Evolutionary conservation across 2,888 invertebrate genomes (phyloP).

Genomic region (Tetheella fluctuosa): DNA sequence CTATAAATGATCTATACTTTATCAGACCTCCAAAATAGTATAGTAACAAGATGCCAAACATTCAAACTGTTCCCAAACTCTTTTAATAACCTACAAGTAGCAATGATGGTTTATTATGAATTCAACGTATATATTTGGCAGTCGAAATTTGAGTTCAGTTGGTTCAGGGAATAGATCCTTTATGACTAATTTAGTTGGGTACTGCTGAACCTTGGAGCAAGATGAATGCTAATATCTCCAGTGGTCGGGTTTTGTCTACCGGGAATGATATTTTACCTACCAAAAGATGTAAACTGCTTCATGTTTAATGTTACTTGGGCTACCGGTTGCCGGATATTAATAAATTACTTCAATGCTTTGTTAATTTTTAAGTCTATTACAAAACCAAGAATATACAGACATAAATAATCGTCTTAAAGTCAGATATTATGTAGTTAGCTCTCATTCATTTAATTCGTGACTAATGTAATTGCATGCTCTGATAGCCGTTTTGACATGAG

Average conservation of each 20-base stretch:
- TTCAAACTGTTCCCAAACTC: background rate
- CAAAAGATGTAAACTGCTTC: background rate
- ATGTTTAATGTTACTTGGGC: background rate
- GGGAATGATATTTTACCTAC: background rate
- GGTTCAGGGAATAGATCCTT: constrained; percentile 2
- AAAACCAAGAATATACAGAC: too few relatives aligned
- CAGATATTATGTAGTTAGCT: too few relatives aligned
- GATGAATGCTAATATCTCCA: background rate
- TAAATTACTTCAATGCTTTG: too few relatives aligned
- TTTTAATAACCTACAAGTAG: background rate
- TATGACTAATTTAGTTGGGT: constrained; percentile 3
- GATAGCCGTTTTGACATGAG: too few relatives aligned
- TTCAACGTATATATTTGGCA: background rate
- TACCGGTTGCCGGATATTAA: too few relatives aligned
- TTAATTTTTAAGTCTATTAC: too few relatives aligned
- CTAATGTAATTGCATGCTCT: too few relatives aligned
- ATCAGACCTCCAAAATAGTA: background rate
- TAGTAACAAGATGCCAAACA: background rate
- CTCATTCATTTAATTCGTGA: too few relatives aligned
- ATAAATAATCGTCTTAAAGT: too few relatives aligned
- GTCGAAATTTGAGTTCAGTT: background rate
- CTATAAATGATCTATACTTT: too few relatives aligned
- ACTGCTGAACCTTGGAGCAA: background rate
- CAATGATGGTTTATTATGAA: background rate
- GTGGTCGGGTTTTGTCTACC: background rate